phyloP scores from a whole-genome alignment of 2,797 vertebrate genomes.

The Molossus alvarezi region DNA sequence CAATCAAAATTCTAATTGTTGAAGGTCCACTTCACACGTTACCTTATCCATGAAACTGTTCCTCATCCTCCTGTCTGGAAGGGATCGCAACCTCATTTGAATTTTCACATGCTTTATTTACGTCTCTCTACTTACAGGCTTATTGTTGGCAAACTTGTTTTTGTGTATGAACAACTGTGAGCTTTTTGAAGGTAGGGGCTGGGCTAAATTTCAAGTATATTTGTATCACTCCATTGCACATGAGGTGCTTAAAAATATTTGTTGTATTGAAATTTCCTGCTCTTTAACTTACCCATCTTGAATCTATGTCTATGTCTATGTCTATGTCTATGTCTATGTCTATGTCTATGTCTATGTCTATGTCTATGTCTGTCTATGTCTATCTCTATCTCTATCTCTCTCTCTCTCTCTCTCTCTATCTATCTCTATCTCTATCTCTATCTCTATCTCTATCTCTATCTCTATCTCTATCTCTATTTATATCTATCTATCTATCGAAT shows the following conservation, averaged over 20 bases:
- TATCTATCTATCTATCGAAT: no score
- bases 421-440: no score
- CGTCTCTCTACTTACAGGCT: not conserved
- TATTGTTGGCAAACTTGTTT: not conserved
- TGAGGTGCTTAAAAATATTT: conserved; percentile 26
- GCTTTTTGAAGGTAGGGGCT: not conserved
- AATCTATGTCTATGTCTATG: not conserved
- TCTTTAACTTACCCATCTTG: conserved; percentile 13
- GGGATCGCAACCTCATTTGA: not conserved
- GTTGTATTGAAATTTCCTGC: not conserved
- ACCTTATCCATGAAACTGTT: not conserved
- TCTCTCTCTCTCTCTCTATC: no score
- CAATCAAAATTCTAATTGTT: not conserved
- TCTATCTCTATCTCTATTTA: no score
- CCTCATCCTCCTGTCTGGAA: not conserved
- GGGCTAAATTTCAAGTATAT: not conserved
- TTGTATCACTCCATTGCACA: conserved; percentile 5
- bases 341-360: no score
- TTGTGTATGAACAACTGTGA: conserved; percentile 40
- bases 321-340: no score
- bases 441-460: no score
- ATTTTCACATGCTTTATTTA: not conserved
- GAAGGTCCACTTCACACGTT: not conserved
- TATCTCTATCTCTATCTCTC: no score
- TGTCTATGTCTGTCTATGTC: no score